These are phyloP conservation scores for Elysia chlorotica DNA, from an alignment of 1,140 invertebrate species.

Conservation along the genomic window DNA sequence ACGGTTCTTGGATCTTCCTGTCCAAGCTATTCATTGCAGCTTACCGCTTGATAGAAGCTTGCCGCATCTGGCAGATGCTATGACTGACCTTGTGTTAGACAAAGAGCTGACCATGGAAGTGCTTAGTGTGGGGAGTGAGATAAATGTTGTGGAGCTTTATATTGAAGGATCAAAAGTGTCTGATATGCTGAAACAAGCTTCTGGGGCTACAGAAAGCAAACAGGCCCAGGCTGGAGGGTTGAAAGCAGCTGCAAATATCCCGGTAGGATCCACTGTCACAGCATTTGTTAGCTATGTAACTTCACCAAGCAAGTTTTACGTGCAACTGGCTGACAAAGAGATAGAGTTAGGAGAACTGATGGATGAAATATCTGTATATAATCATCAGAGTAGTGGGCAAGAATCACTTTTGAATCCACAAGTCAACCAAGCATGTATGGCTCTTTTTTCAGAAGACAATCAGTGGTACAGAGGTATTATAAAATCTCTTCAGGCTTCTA, in stretches of 20 bases:
- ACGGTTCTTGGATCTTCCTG: conserved; percentile 31
- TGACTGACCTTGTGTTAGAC: conserved; percentile 30
- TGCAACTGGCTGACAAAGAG: conserved; percentile 57
- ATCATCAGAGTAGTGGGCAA: too few species aligned
- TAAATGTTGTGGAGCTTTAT: conserved; percentile 22
- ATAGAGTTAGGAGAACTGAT: conserved; percentile 60
- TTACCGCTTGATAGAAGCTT: conserved; percentile 8
- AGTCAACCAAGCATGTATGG: conserved; percentile 61
- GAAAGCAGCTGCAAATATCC: background rate
- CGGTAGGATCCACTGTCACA: conserved; percentile 24
- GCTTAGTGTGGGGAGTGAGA: conserved; percentile 10
- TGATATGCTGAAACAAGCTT: conserved; percentile 3
- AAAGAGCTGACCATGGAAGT: conserved; percentile 36
- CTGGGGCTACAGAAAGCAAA: background rate
- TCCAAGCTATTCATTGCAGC: conserved; percentile 39
- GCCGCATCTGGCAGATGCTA: conserved; percentile 18
- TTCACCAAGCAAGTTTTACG: conserved; percentile 61
- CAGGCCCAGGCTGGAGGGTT: background rate
- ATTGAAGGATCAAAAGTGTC: conserved; percentile 13
- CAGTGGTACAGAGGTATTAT: conserved; percentile 81
- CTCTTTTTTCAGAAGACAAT: conserved; percentile 74
- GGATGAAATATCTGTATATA: conserved; percentile 41
- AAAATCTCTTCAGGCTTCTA: conserved; percentile 62
- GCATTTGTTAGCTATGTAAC: conserved; percentile 37
- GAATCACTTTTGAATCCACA: conserved; percentile 10